A percentile compares a stretch with the other conserved stretches of the same genome.
Conservation (phyloP, 2,113 vertebrate genomes). For the Melanerpes aurifrons region DNA sequence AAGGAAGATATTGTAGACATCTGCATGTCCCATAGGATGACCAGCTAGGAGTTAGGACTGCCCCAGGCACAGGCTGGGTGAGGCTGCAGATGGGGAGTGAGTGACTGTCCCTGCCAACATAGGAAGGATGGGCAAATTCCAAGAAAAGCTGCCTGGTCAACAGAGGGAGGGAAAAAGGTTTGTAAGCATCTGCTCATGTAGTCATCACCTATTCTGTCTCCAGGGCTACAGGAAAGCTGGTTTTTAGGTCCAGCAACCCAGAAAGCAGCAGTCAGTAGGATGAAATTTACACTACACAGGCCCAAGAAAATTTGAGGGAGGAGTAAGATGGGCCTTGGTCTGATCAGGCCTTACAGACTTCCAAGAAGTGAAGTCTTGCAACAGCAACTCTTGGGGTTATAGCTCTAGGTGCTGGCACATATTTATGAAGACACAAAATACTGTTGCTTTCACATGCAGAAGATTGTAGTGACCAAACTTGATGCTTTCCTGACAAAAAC, state of each 20-base stretch:
- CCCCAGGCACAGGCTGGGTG: background rate
- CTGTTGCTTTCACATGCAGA: background rate
- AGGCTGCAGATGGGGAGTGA: background rate
- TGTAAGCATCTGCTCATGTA: background rate
- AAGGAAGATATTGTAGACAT: background rate
- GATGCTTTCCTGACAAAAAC: background rate
- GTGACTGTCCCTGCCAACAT: background rate
- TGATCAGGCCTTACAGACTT: background rate
- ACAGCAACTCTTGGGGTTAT: background rate
- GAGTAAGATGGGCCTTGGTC: background rate
- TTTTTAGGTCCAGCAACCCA: background rate
- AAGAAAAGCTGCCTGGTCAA: background rate
- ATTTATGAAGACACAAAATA: background rate
- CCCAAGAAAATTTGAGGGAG: background rate
- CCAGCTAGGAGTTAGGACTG: background rate
- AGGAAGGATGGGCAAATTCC: background rate
- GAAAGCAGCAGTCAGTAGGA: background rate
- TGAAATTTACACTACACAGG: background rate
- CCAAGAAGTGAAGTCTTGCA: background rate
- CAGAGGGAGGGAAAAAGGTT: background rate
- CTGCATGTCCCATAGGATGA: accelerated
- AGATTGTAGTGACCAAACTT: background rate
- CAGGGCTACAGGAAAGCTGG: background rate
- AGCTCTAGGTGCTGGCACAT: background rate
- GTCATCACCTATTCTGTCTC: background rate